phyloP scores from a whole-genome alignment of 1,140 invertebrate genomes.

The Trypoxylus dichotomus region DNA sequence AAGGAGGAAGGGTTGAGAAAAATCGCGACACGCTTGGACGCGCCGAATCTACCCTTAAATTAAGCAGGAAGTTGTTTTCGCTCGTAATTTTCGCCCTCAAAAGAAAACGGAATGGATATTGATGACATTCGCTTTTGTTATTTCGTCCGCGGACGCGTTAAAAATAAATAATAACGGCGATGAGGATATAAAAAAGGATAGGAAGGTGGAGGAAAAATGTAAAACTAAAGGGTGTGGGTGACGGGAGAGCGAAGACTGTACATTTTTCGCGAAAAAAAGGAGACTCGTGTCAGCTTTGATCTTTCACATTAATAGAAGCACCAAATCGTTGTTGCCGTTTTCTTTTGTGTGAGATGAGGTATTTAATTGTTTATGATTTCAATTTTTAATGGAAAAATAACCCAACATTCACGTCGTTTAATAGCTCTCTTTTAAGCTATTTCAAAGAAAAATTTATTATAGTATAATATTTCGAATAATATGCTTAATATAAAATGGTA shows the following conservation, averaged over 20 bases:
- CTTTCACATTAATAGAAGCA: background rate
- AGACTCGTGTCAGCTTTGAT: background rate
- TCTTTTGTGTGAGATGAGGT: background rate
- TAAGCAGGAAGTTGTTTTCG: conserved; percentile 13
- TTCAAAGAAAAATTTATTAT: no score
- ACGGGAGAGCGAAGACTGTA: background rate
- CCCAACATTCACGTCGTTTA: background rate
- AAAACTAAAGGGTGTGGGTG: background rate
- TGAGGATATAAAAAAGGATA: background rate
- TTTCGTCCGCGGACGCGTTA: background rate
- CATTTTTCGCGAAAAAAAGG: background rate
- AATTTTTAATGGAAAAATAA: conserved; percentile 7
- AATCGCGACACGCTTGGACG: conserved; percentile 11
- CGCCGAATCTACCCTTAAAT: conserved; percentile 15
- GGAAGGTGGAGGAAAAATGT: background rate
- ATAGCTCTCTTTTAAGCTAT: background rate
- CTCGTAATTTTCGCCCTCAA: conserved; percentile 18
- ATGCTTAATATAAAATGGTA: no score
- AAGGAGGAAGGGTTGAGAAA: conserved; percentile 9
- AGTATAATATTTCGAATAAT: no score
- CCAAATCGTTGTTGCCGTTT: background rate
- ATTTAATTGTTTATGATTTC: background rate
- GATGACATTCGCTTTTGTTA: conserved; percentile 14
- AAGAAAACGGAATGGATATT: conserved; percentile 16
- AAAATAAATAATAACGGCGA: conserved; percentile 1